phyloP scores from a whole-genome alignment of 2,113 vertebrate species.

The Platysternon megacephalum region DNA sequence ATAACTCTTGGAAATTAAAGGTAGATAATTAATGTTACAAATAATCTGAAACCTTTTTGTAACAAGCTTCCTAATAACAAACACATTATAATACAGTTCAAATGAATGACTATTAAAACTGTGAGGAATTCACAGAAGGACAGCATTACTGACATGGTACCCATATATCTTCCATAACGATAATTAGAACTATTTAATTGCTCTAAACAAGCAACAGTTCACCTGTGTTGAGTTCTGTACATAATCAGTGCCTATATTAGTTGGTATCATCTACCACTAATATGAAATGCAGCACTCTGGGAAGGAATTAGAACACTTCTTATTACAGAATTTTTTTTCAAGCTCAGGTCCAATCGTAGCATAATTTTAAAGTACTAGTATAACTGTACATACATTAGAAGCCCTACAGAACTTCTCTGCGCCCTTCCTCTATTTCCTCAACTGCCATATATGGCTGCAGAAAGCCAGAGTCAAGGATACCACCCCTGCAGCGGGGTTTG shows the following conservation, averaged over 20 bases:
- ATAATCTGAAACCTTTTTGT: background rate
- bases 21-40: background rate
- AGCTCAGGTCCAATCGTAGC: background rate
- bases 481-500: background rate
- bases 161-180: background rate
- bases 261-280: too few species aligned
- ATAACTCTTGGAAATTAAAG: background rate
- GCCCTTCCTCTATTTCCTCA: background rate
- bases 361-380: background rate
- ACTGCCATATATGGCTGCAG: background rate
- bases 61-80: background rate
- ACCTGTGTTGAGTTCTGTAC: background rate
- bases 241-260: background rate
- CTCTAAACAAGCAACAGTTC: background rate
- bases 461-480: background rate
- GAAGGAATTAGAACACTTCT: background rate
- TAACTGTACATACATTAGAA: background rate
- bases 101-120: background rate
- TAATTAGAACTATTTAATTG: background rate
- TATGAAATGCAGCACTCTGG: accelerated
- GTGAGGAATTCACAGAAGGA: background rate
- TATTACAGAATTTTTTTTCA: background rate
- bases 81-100: background rate
- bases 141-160: background rate
- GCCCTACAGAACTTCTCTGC: background rate